A percentile compares a stretch with the other conserved stretches of the same genome.
phyloP scores from a whole-genome alignment of 2,113 vertebrate species.

The Dicentrarchus labrax region DNA sequence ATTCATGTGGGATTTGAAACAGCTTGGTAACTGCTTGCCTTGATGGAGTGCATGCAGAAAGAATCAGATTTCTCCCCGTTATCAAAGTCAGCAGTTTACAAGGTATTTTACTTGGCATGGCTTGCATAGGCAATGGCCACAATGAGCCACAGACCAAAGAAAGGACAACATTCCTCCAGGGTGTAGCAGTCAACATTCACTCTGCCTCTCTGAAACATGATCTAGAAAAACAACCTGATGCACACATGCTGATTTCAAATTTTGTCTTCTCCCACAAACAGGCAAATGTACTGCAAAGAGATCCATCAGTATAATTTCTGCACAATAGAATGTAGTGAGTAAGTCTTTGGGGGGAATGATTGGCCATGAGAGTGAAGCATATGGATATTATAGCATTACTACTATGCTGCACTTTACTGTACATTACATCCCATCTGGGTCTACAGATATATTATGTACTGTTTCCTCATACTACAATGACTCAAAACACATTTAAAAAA shows the following conservation, averaged over 20 bases:
- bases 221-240: conserved; percentile 38
- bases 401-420: background rate
- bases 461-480: conserved; percentile 25
- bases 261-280: conserved; percentile 26
- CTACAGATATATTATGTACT: conserved; percentile 14
- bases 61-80: conserved; percentile 63
- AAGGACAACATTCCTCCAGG: conserved; percentile 68
- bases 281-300: conserved; percentile 39
- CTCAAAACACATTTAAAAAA: conserved; percentile 8
- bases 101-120: conserved; percentile 75
- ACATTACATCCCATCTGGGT: background rate
- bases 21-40: conserved; percentile 38
- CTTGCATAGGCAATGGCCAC: conserved; percentile 31
- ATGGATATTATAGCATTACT: conserved; percentile 20
- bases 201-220: conserved; percentile 44
- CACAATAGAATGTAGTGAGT: background rate
- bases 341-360: conserved; percentile 21
- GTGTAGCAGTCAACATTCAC: conserved; percentile 43
- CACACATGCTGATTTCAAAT: conserved; percentile 45
- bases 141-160: conserved; percentile 63
- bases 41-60: conserved; percentile 43
- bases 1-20: conserved; percentile 52
- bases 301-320: conserved; percentile 33
- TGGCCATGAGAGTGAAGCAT: conserved; percentile 15
- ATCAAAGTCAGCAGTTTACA: conserved; percentile 74